Evolutionary conservation across 2,113 vertebrate genomes (phyloP).

Genomic region (Sceloporus undulatus): DNA sequence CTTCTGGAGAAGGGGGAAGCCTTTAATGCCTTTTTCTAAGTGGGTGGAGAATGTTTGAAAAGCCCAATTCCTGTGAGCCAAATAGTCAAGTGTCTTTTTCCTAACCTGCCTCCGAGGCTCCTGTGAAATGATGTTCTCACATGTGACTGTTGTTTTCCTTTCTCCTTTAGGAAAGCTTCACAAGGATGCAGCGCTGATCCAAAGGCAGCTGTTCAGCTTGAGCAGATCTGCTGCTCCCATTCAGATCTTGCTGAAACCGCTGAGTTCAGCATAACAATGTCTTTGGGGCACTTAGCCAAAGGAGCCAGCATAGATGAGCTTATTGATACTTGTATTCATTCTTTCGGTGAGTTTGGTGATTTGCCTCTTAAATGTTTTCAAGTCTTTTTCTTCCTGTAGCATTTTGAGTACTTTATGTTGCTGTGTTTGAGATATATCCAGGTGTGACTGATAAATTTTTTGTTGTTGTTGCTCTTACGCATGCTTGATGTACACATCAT

Average conservation of each 20-base stretch:
- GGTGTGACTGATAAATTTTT: neutral
- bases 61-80: constrained; percentile 58
- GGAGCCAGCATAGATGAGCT: constrained; percentile 94
- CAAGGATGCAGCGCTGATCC: constrained; percentile 84
- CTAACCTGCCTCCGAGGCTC: constrained; percentile 35
- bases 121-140: constrained; percentile 45
- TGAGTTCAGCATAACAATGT: constrained; percentile 82
- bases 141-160: constrained; percentile 36
- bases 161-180: constrained; percentile 78
- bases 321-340: constrained; percentile 92
- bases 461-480: neutral
- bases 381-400: constrained; percentile 37
- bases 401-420: constrained; percentile 40
- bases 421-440: neutral
- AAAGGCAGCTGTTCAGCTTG: constrained; percentile 83
- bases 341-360: constrained; percentile 92
- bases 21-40: constrained; percentile 59
- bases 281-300: constrained; percentile 89
- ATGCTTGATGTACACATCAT: neutral
- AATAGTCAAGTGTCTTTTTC: constrained; percentile 66
- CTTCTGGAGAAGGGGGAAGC: constrained; percentile 52
- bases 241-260: constrained; percentile 78
- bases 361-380: constrained; percentile 41
- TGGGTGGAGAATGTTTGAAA: constrained; percentile 73
- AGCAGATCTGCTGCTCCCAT: constrained; percentile 77